Base-by-base conservation (phyloP, 2,888 invertebrate species). In the Bruchidius siliquastri region DNA sequence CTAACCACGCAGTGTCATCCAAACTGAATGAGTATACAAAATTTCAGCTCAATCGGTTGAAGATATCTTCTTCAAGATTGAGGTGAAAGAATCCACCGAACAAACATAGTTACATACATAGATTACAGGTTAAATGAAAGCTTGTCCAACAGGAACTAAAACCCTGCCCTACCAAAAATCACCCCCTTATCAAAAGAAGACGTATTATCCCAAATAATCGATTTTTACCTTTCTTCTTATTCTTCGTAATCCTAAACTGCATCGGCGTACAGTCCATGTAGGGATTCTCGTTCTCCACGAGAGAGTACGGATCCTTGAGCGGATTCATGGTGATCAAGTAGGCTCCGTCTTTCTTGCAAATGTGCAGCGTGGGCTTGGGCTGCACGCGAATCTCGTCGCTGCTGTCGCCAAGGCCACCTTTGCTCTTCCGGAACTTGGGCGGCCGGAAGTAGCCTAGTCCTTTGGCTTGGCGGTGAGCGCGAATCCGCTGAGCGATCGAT, bases 281-380 rank as follows among this genome's bases (percentile, higher is more conserved):
- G 0, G 92, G 92, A 82, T 92, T 90, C 79, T 92, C 92, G 76
- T 90, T 89, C 0, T 88, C 87, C 0, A 85, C 86, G 68, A 92
- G 85, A 22, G 88, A 88, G 0, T 88, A 87, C 0, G 91, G 86
- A 79, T 92, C 90, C 84, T 92, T 92, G 1, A 92, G 82, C 0
- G 92, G 92, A 73, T 91, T 90, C 81, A 93, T 90, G 80, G 91
- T 91, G 77, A 92, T 91, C 26, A 89, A 89, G 80, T 91, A 92
- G 0, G 88, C 87, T 1, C 92, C 92, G 68, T 92, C 90, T 82
- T 90, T 90, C 80, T 92, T 91, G 79, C 90, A 89, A 3, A 92
- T 90, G 75, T 89, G 90, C 20, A 92, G 83, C 0, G 92, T 89
- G 0, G 92, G 91, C 79, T 90, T 90, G 0, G 90, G 89, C n/a